Evolutionary conservation across 2,113 vertebrate genomes (phyloP).

Genomic region (Mungos mungo): DNA sequence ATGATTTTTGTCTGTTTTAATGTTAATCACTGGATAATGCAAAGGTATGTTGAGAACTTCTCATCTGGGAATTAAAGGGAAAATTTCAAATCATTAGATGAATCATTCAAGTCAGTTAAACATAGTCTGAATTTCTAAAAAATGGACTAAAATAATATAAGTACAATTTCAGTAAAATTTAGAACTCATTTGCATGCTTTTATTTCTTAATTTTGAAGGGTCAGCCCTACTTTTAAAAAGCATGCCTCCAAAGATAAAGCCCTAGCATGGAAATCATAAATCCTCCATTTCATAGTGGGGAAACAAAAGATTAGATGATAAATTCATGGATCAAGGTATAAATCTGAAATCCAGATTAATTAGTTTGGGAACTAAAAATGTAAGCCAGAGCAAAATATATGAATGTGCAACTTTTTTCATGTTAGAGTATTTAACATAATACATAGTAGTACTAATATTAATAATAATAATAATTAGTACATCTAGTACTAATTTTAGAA

Average conservation of each 20-base stretch:
- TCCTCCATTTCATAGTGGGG: background rate
- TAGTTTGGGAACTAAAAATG: background rate
- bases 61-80: background rate
- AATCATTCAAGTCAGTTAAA: background rate
- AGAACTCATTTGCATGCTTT: constrained; percentile 1
- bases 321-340: background rate
- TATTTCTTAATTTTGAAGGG: constrained; percentile 24
- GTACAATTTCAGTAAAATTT: background rate
- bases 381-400: background rate
- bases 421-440: background rate
- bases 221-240: background rate
- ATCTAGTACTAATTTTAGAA: background rate
- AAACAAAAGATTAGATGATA: background rate
- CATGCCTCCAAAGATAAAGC: background rate
- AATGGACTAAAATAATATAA: background rate
- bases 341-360: background rate
- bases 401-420: background rate
- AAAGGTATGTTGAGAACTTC: background rate
- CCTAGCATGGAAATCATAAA: background rate
- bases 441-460: too few relatives aligned
- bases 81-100: background rate
- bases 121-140: background rate
- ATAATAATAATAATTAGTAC: too few relatives aligned
- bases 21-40: background rate
- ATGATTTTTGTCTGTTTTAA: background rate